phyloP scores from a whole-genome alignment of 2,797 vertebrate genomes.

The Alectoris magna region DNA sequence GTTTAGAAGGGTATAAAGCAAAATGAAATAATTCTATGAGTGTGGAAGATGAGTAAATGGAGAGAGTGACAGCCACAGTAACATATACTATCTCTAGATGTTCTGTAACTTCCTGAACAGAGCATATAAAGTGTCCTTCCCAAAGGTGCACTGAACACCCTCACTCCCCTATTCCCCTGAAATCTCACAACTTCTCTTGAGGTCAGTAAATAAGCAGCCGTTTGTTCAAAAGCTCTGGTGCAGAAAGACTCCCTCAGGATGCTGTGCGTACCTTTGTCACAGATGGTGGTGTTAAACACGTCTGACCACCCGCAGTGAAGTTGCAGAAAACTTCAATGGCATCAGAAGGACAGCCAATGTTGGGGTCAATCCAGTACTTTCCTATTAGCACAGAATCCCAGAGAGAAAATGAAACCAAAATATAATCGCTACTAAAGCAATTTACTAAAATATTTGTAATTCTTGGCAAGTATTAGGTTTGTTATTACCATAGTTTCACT shows the following conservation, averaged over 20 bases:
- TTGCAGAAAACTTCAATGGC: slow-evolving; percentile 97
- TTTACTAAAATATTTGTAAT: not conserved
- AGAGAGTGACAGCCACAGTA: not conserved
- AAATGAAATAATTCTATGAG: not conserved
- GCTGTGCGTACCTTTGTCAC: slow-evolving; percentile 86
- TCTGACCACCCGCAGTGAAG: slow-evolving; percentile 95
- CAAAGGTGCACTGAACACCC: not conserved
- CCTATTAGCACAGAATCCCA: slow-evolving; percentile 76
- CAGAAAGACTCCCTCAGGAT: not conserved
- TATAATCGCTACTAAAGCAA: not conserved
- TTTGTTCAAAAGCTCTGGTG: not conserved
- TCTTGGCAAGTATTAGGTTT: not conserved
- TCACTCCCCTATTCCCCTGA: not conserved
- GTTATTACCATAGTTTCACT: not conserved
- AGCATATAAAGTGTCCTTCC: not conserved
- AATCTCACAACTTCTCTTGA: not conserved
- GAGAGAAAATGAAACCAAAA: slow-evolving; percentile 9
- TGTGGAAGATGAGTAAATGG: not conserved
- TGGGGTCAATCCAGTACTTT: slow-evolving; percentile 98
- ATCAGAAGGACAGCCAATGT: slow-evolving; percentile 95
- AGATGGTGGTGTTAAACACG: slow-evolving; percentile 89
- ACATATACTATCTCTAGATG: not conserved
- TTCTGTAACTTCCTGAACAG: not conserved
- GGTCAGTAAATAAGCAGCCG: not conserved
- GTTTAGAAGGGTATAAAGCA: not conserved